phyloP scores from a whole-genome alignment of 2,888 invertebrate genomes.

The Mactromeris polynyma region DNA sequence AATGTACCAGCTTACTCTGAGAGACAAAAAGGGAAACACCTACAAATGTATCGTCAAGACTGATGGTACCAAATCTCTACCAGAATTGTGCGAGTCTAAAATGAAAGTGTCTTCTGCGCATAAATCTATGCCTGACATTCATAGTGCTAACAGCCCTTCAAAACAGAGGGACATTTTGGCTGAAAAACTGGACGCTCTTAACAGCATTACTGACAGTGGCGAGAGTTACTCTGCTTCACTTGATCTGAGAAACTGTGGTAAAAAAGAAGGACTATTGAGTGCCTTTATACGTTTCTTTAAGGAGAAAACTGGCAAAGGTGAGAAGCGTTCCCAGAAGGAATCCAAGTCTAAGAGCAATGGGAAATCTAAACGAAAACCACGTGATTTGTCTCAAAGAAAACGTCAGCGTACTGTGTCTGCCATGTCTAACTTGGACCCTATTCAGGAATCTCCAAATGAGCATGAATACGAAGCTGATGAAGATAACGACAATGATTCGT shows the following conservation, averaged over 20 bases:
- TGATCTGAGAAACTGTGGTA: constrained; percentile 74
- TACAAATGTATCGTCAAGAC: constrained; percentile 83
- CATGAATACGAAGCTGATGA: constrained; percentile 79
- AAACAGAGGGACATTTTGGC: constrained; percentile 60
- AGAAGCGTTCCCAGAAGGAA: constrained; percentile 43
- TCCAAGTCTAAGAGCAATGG: constrained; percentile 52
- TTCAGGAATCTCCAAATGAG: constrained; percentile 84
- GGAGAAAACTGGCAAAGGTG: constrained; percentile 73
- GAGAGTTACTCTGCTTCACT: constrained; percentile 66
- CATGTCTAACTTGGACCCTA: constrained; percentile 84
- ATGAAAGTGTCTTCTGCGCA: constrained; percentile 39
- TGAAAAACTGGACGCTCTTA: constrained; percentile 66
- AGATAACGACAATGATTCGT: constrained; percentile 72
- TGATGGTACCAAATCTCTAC: constrained; percentile 79
- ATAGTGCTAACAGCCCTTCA: constrained; percentile 51
- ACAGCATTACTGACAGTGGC: constrained; percentile 48
- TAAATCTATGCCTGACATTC: constrained; percentile 75
- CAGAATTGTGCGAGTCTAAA: constrained; percentile 78
- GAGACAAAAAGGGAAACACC: constrained; percentile 81
- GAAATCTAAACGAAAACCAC: constrained; percentile 82
- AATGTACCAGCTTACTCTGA: constrained; percentile 82
- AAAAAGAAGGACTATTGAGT: constrained; percentile 81
- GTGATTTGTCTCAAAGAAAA: constrained; percentile 80
- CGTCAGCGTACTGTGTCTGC: constrained; percentile 83
- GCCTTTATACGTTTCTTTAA: constrained; percentile 79